phyloP scores from a whole-genome alignment of 2,797 vertebrate species.

The Melanotaenia trifasciata region DNA sequence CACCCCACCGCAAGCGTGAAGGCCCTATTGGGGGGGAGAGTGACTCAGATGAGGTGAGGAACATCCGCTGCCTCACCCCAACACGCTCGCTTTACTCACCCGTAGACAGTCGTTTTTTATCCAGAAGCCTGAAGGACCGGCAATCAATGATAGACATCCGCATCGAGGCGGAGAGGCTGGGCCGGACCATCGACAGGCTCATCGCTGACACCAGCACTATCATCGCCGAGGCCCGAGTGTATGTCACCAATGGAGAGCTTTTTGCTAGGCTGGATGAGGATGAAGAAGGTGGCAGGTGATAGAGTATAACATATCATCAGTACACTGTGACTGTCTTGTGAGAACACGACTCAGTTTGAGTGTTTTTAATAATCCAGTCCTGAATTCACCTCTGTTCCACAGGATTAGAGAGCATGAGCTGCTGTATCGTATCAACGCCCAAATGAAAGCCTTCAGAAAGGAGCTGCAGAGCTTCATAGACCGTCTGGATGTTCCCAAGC shows the following conservation, averaged over 20 bases:
- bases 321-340: background rate
- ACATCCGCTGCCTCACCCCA: slow-evolving; percentile 95
- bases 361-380: background rate
- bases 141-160: slow-evolving; percentile 98
- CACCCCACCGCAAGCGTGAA: slow-evolving; percentile 96
- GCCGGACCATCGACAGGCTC: slow-evolving; percentile 95
- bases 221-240: slow-evolving; percentile 95
- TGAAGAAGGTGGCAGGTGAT: slow-evolving; percentile 90
- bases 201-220: slow-evolving; percentile 98
- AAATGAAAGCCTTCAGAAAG: slow-evolving; percentile 99
- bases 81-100: slow-evolving; percentile 92
- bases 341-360: background rate
- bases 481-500: slow-evolving; percentile 94
- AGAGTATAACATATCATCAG: background rate
- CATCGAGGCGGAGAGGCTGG: slow-evolving; percentile 94
- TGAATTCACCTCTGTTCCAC: slow-evolving; percentile 9
- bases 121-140: slow-evolving; percentile 94
- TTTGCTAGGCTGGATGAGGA: slow-evolving; percentile 95
- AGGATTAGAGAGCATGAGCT: slow-evolving; percentile 97
- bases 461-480: slow-evolving; percentile 98
- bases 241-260: slow-evolving; percentile 94
- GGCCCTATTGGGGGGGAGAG: slow-evolving; percentile 98
- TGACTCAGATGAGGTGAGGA: slow-evolving; percentile 95
- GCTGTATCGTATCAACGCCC: slow-evolving; percentile 96
- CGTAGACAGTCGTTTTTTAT: slow-evolving; percentile 88